Evolutionary conservation across 2,888 invertebrate genomes (phyloP).

Genomic region (Meta bourneti): DNA sequence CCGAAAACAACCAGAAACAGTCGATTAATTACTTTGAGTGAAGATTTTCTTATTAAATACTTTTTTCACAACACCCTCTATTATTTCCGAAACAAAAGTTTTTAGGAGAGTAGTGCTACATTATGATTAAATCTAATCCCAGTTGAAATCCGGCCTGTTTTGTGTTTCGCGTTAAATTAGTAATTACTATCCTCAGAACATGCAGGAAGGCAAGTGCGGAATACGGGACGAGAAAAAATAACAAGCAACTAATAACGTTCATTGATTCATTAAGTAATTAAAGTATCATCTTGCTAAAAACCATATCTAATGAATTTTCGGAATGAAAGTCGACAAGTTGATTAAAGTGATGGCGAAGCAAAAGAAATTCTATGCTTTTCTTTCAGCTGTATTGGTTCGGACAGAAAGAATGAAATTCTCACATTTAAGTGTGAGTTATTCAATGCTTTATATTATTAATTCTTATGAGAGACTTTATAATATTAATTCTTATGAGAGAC

Average conservation of each 20-base stretch:
- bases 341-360: background rate
- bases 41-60: no score
- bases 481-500: no score
- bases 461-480: no score
- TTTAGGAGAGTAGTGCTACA: no score
- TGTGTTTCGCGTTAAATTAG: background rate
- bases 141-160: conserved; percentile 6
- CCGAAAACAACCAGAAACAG: no score
- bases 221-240: background rate
- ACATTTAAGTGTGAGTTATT: no score
- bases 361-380: background rate
- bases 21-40: no score
- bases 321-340: background rate
- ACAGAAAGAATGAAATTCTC: no score
- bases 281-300: conserved; percentile 18
- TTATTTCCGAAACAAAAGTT: no score
- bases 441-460: no score
- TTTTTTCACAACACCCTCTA: no score
- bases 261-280: conserved; percentile 44
- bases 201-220: background rate
- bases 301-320: conserved; percentile 3
- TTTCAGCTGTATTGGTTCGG: no score
- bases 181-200: conserved; percentile 23
- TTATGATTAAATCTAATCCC: conserved; percentile 8
- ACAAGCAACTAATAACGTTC: conserved; percentile 23